Base-by-base conservation (phyloP, 2,797 vertebrate species). In the Mycteria americana region DNA sequence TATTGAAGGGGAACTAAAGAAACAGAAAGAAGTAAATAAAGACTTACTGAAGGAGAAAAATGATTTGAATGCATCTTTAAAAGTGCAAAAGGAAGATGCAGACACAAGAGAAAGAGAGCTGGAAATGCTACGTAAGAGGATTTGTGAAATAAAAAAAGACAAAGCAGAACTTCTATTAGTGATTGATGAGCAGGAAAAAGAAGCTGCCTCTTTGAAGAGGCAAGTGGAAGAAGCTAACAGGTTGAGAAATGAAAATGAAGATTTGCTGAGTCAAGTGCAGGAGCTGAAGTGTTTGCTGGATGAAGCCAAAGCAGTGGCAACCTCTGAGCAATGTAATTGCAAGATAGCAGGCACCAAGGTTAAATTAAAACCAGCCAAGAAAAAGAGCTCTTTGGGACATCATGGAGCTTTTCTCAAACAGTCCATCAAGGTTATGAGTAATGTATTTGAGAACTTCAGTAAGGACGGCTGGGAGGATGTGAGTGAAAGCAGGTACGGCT, bases 401-500 rank as follows among this genome's bases (percentile, higher is more conserved):
- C 98, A 98, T 96, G 98, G 96, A 97, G 98, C 98, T 98, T 98
- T 98, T 97, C 98, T 98, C 98, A 99, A 99, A 98, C 98, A 99
- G 98, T 98, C 98, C 98, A 98, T 98, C 98, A 99, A 98, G 98
- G 98, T 98, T 98, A 98, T 98, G 98, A 98, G 98, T 98, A 98
- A 97, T 95, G 89, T 98, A 97, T 98, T 98, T 98, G 98, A 98
- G 98, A 99, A 98, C 98, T 98, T 99, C 91, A 97, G 97, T 98
- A 99, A 99, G 98, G 99, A 99, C 89, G 98, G 98, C 98, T 99
- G 99, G 99, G 99, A 99, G 98, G 99, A 99, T 98, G 92, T 99
- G 98, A 99, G 98, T 97, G 97, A 98, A 98, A 98, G 99, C 98
- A 99, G 99, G 99, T 99, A 99, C 97, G 88, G 95, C 93, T 98